A percentile compares a stretch with the other conserved stretches of the same genome.
Evolutionary conservation across 2,888 invertebrate genomes (phyloP).

Genomic region (Cancer borealis): DNA sequence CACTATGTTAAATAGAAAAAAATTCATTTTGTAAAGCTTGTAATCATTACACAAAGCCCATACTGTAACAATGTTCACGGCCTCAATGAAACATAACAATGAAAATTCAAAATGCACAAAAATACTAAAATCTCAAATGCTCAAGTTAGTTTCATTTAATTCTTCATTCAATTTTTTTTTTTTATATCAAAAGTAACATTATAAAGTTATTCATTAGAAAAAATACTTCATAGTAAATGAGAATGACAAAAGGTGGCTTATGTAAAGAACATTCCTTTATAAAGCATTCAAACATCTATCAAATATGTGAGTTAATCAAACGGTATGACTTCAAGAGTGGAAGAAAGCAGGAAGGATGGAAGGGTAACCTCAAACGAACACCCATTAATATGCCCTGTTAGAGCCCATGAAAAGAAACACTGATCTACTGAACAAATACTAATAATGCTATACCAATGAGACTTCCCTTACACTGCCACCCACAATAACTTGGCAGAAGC

Average conservation of each 20-base stretch:
- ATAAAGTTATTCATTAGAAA: neutral
- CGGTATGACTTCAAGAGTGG: neutral
- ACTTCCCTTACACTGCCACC: neutral
- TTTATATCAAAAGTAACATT: neutral
- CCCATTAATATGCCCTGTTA: neutral
- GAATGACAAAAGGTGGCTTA: neutral
- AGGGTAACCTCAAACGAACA: neutral
- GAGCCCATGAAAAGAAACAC: neutral
- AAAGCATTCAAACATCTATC: neutral
- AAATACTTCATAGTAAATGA: neutral
- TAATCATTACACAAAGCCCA: no score
- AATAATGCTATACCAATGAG: neutral
- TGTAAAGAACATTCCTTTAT: neutral
- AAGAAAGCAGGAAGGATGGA: neutral
- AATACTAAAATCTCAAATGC: no score
- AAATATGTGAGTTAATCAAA: neutral
- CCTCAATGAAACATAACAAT: no score
- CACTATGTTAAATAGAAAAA: no score
- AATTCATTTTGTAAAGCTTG: no score
- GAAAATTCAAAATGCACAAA: no score
- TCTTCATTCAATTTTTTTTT: no score
- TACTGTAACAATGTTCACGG: no score
- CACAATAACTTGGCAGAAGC: neutral
- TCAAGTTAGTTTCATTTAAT: no score
- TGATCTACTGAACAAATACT: neutral